phyloP scores from a whole-genome alignment of 2,888 invertebrate genomes.

The Diplazon laetatorius region DNA sequence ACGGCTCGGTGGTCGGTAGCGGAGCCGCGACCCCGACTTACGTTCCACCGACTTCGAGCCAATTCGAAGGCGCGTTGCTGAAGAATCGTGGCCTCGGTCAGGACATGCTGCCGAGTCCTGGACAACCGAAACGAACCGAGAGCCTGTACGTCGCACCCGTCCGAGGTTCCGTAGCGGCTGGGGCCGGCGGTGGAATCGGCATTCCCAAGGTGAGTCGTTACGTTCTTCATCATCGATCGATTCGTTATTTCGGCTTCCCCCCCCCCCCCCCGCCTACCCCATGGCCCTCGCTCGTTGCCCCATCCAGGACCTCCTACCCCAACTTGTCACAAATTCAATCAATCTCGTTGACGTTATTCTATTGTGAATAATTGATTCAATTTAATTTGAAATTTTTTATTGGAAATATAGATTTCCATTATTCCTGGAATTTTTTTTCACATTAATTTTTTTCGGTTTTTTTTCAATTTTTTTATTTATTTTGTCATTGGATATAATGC shows the following conservation, averaged over 20 bases:
- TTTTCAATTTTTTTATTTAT: too few species aligned
- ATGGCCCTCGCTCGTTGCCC: too few species aligned
- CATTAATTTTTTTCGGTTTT: too few species aligned
- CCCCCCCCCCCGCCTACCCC: too few species aligned
- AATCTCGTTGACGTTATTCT: too few species aligned
- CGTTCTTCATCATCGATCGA: constrained; percentile 7
- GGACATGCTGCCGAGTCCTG: constrained; percentile 93
- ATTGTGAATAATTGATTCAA: too few species aligned
- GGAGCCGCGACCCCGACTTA: constrained; percentile 84
- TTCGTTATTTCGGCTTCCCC: constrained; percentile 37
- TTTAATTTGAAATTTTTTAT: too few species aligned
- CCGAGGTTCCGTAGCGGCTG: constrained; percentile 80
- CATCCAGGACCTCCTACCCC: background rate
- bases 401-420: too few species aligned
- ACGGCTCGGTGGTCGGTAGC: constrained; percentile 83
- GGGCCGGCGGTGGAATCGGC: constrained; percentile 67
- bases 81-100: constrained; percentile 92
- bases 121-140: constrained; percentile 95
- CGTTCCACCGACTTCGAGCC: constrained; percentile 83
- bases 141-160: constrained; percentile 90
- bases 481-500: too few species aligned
- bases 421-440: too few species aligned
- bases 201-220: constrained; percentile 74
- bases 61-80: constrained; percentile 92
- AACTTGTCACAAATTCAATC: background rate